Conservation (phyloP, 2,888 invertebrate species). For the Malthinus flaveolus region DNA sequence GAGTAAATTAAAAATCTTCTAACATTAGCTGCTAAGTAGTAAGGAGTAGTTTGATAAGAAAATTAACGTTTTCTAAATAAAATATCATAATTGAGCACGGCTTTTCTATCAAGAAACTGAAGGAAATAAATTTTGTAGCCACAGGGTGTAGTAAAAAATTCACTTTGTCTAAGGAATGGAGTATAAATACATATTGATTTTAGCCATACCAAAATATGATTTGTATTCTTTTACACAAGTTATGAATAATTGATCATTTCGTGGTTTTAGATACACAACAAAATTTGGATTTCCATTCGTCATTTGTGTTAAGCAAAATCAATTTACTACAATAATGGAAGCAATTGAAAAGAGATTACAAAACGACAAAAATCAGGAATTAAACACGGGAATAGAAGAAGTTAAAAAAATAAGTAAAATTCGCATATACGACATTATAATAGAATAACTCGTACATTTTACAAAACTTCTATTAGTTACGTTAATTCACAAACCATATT, state of each 20-base stretch:
- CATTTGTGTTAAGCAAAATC: slow-evolving; percentile 67
- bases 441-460: slow-evolving; percentile 35
- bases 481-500: background rate
- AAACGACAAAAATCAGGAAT: slow-evolving; percentile 60
- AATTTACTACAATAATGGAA: slow-evolving; percentile 61
- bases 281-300: slow-evolving; percentile 73
- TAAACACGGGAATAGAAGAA: slow-evolving; percentile 63
- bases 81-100: no score
- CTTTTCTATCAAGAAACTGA: no score
- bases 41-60: no score
- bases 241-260: background rate
- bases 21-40: background rate
- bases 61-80: no score
- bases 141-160: no score
- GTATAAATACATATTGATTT: no score
- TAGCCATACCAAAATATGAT: no score
- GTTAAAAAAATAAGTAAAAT: slow-evolving; percentile 70
- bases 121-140: no score
- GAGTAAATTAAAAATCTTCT: slow-evolving; percentile 9
- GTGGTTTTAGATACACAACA: slow-evolving; percentile 60
- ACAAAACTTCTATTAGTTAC: background rate
- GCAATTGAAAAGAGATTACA: slow-evolving; percentile 60
- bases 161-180: no score
- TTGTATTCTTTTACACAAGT: no score
- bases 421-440: slow-evolving; percentile 51